Evolutionary conservation across 2,888 invertebrate species (phyloP), one percentile per base, ranked within the genome.

Genomic region (Drosophila yooni): DNA sequence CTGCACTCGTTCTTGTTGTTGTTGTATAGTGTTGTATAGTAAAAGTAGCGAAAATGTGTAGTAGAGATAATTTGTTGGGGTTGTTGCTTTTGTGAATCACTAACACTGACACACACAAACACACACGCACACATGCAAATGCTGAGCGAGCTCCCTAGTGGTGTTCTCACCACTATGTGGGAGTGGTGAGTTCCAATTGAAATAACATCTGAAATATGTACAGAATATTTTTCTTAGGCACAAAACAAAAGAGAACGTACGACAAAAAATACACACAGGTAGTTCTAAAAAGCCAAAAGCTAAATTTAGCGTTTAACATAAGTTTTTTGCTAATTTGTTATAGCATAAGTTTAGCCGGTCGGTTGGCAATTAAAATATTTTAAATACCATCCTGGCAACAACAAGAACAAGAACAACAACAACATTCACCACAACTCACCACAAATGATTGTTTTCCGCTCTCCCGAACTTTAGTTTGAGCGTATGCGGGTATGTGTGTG

Each of bases 31-130:
- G 66, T 40, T 64, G 52, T 68, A 71, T 80, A 80, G 80, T 80
- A 80, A 80, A 75, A 78, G 81, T 82, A 76, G 82, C 80, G 67
- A 78, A 81, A 82, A 78, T 82, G 64, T 83, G 79, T 83, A 83
- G 83, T 83, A 83, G 83, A 83, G 77, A 83, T 79, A 82, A 76
- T 82, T 74, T 82, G 82, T 83, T 83, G 80, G 83, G 83, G 83
- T 83, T 83, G 83, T 83, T 81, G 85, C 82, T 82, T 82, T 82
- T 82, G 83, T 82, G 83, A 83, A 83, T 83, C 83, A 81, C 83
- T 78, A 78, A 71, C 78, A 79, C 74, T 34, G 25, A 57, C 34
- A 69, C 62, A 53, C 21, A 46, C 40, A 59, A 36, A 48, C 29
- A 69, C 51, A 64, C 52, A 60, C 38, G 53, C 50, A 57, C 21